Evolutionary conservation across 2,888 invertebrate genomes (phyloP).

Genomic region (Polymixis lichenea): DNA sequence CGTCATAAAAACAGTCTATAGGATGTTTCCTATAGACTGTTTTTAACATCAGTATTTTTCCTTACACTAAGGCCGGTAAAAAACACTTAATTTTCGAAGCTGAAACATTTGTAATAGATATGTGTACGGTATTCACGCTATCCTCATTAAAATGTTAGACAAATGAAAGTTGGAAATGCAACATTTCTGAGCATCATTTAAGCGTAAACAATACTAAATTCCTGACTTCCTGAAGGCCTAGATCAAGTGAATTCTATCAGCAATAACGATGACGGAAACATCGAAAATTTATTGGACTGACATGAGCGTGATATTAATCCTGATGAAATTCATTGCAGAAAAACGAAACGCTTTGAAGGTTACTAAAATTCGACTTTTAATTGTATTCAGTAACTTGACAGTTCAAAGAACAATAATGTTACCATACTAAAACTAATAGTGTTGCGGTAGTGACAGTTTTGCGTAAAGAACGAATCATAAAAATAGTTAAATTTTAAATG

Average conservation of each 20-base stretch:
- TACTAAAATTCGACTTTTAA: too few species aligned
- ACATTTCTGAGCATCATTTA: background rate
- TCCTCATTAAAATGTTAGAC: background rate
- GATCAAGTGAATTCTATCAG: background rate
- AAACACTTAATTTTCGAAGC: background rate
- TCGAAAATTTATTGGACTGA: background rate
- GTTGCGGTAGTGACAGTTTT: too few species aligned
- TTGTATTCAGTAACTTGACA: too few species aligned
- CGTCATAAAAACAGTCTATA: slow-evolving; percentile 10
- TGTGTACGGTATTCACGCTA: background rate
- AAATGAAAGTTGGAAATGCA: background rate
- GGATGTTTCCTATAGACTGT: too few species aligned
- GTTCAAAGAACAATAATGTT: too few species aligned
- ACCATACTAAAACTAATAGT: too few species aligned
- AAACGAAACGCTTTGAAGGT: background rate
- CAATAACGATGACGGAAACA: background rate
- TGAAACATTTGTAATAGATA: slow-evolving; percentile 1
- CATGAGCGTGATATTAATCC: too few species aligned
- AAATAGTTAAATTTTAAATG: too few species aligned
- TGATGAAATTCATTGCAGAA: too few species aligned
- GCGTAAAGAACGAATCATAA: too few species aligned
- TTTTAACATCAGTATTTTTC: slow-evolving; percentile 35
- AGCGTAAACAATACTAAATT: too few species aligned
- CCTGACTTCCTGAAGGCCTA: background rate
- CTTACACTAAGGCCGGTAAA: slow-evolving; percentile 13